Conservation (phyloP, 2,888 invertebrate genomes). For the Clivina fossor region DNA sequence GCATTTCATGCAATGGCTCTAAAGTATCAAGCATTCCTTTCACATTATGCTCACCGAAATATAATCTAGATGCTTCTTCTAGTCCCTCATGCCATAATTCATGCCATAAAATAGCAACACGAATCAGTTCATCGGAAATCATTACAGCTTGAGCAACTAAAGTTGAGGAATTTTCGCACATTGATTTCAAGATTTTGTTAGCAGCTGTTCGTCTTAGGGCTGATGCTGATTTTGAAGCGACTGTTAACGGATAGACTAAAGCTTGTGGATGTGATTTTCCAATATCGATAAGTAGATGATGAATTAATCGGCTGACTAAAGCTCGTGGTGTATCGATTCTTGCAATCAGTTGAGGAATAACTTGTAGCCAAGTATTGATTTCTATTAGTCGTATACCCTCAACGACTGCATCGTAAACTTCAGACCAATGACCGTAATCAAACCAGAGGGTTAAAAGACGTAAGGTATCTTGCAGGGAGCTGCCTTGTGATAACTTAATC, state of each 20-base stretch:
- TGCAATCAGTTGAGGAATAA: conserved; percentile 98
- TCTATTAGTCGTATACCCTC: conserved; percentile 92
- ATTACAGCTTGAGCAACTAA: conserved; percentile 94
- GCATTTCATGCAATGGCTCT: conserved; percentile 91
- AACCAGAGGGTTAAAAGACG: conserved; percentile 97
- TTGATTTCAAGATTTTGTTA: conserved; percentile 89
- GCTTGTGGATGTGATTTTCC: conserved; percentile 98
- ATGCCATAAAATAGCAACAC: conserved; percentile 99
- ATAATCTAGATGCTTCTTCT: conserved; percentile 88
- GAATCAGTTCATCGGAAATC: conserved; percentile 94
- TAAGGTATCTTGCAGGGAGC: conserved; percentile 94
- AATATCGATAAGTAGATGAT: conserved; percentile 91
- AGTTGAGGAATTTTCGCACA: conserved; percentile 91
- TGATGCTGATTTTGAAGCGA: conserved; percentile 93
- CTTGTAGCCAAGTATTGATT: conserved; percentile 98
- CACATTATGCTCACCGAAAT: conserved; percentile 95
- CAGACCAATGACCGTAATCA: conserved; percentile 92
- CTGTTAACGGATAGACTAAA: conserved; percentile 94
- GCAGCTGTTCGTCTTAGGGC: conserved; percentile 85
- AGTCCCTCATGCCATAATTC: conserved; percentile 99
- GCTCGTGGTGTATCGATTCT: conserved; percentile 92
- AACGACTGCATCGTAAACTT: conserved; percentile 90
- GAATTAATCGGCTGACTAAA: conserved; percentile 86
- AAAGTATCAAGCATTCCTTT: conserved; percentile 95
- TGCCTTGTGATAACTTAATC: conserved; percentile 87